These are phyloP conservation scores for Monomorium pharaonis DNA, from an alignment of 1,140 invertebrate genomes.

Conservation along the genomic window DNA sequence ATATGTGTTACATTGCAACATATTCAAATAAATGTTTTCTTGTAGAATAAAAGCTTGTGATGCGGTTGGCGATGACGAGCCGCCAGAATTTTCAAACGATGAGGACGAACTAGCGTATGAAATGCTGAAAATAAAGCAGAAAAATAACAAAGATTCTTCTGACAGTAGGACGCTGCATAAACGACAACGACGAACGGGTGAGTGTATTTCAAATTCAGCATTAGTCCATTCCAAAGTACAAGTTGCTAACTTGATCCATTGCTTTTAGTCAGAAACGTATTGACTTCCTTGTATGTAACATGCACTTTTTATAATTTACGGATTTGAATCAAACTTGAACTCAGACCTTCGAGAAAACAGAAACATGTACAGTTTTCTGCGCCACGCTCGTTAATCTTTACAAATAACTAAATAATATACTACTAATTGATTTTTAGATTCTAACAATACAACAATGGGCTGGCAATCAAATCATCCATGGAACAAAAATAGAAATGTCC, in stretches of 20 bases:
- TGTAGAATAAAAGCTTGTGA: slow-evolving; percentile 91
- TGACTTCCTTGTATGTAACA: too few species aligned
- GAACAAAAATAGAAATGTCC: slow-evolving; percentile 69
- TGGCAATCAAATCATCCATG: slow-evolving; percentile 79
- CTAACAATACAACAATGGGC: slow-evolving; percentile 30
- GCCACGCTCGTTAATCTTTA: background rate
- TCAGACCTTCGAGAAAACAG: too few species aligned
- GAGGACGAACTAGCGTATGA: slow-evolving; percentile 89
- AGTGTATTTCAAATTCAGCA: slow-evolving; percentile 31
- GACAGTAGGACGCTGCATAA: slow-evolving; percentile 60
- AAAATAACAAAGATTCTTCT: slow-evolving; percentile 57
- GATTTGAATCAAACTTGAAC: too few species aligned
- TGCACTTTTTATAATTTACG: too few species aligned
- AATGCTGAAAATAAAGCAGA: slow-evolving; percentile 69
- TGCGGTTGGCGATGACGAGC: slow-evolving; percentile 94
- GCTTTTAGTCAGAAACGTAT: too few species aligned
- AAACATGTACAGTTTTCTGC: too few species aligned
- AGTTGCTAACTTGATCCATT: too few species aligned
- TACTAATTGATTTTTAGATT: slow-evolving; percentile 37
- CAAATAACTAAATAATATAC: slow-evolving; percentile 13
- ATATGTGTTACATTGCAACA: background rate
- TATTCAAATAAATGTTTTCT: slow-evolving; percentile 63
- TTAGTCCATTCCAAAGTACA: background rate
- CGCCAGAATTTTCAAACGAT: slow-evolving; percentile 96
- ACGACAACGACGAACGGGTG: slow-evolving; percentile 59